These are phyloP conservation scores for Circaetus gallicus DNA, from an alignment of 2,113 vertebrate genomes.

Conservation along the genomic window DNA sequence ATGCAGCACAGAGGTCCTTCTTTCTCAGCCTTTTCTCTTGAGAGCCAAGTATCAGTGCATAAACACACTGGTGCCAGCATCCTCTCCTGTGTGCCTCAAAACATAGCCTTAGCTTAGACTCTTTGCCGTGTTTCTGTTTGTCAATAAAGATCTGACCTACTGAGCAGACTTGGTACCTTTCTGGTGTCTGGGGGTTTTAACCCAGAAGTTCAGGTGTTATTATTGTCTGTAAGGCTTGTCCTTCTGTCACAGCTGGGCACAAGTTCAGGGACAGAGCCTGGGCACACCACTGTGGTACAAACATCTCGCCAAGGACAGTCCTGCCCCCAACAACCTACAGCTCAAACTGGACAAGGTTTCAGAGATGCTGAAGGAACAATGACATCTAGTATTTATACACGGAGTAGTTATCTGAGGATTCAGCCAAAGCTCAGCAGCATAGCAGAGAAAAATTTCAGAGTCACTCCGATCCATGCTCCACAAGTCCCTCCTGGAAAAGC, in stretches of 20 bases:
- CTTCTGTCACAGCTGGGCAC: not conserved
- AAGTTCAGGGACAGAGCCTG: not conserved
- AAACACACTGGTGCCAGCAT: not conserved
- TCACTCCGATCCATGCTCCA: not conserved
- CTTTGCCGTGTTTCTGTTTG: not conserved
- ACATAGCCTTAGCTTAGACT: not conserved
- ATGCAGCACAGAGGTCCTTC: not conserved
- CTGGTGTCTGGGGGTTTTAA: not conserved
- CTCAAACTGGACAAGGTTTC: not conserved
- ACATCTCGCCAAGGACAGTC: not conserved
- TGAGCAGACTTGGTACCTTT: not conserved
- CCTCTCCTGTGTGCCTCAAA: not conserved
- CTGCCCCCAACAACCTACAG: not conserved
- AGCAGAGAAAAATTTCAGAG: not conserved
- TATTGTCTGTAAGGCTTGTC: not conserved
- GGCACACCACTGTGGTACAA: not conserved
- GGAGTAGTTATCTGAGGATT: not conserved
- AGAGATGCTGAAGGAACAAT: not conserved
- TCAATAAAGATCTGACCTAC: not conserved
- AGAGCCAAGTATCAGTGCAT: not conserved
- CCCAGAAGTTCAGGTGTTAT: fast-evolving
- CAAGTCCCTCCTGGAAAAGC: not conserved
- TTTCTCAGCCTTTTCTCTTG: not conserved
- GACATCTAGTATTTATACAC: not conserved
- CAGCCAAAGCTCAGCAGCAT: not conserved